These are phyloP conservation scores for Pycnonotus jocosus DNA, from an alignment of 2,113 vertebrate genomes.

Conservation along the genomic window DNA sequence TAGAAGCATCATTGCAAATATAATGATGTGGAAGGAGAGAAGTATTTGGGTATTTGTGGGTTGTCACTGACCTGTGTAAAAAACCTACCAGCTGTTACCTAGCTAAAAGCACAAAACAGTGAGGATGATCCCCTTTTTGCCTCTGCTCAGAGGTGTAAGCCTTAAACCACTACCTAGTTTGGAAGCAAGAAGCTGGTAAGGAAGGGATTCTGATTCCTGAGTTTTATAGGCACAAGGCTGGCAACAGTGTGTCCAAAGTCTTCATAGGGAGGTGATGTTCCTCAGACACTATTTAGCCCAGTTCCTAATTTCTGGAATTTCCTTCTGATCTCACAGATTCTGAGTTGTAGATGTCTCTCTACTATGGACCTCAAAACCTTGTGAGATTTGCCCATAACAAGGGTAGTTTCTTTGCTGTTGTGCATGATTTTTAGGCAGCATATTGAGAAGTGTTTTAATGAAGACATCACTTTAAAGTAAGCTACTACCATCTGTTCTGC, in stretches of 20 bases:
- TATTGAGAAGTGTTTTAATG: constrained; percentile 35
- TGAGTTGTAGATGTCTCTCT: not conserved
- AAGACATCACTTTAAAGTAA: constrained; percentile 37
- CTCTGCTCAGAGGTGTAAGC: not conserved
- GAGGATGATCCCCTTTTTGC: not conserved
- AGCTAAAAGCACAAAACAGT: not conserved
- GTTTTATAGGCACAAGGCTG: not conserved
- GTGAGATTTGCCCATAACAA: not conserved
- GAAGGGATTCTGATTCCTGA: not conserved
- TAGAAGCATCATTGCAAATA: not conserved
- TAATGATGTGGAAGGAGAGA: not conserved
- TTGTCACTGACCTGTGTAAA: not conserved
- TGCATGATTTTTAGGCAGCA: not conserved
- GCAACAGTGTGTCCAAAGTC: not conserved
- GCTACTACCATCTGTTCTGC: constrained; percentile 33
- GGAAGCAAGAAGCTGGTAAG: not conserved
- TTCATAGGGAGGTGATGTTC: not conserved
- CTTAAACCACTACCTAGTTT: not conserved
- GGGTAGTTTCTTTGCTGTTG: not conserved
- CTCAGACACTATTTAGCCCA: not conserved
- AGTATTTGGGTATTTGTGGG: not conserved
- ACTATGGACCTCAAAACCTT: not conserved
- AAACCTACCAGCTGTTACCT: not conserved
- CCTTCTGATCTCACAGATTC: not conserved
- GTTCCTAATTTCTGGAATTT: not conserved